phyloP scores from a whole-genome alignment of 2,113 vertebrate species.

The Otocyon megalotis region DNA sequence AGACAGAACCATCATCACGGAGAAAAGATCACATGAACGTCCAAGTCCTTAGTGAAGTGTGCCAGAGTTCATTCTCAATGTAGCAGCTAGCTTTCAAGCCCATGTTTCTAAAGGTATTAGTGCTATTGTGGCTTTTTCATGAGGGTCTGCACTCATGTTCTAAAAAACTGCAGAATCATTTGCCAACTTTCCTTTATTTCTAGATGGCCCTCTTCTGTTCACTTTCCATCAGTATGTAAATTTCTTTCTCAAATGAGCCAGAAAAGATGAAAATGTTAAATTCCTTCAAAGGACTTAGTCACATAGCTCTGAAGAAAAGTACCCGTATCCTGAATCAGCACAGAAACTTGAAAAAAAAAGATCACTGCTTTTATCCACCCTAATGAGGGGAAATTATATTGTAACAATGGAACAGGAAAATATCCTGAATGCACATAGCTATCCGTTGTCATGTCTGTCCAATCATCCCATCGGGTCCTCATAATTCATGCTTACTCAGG shows the following conservation, averaged over 20 bases:
- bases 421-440: background rate
- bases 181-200: background rate
- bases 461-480: background rate
- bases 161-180: background rate
- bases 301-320: constrained; percentile 31
- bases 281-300: constrained; percentile 3
- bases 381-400: background rate
- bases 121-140: background rate
- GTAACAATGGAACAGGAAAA: background rate
- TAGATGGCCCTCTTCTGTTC: background rate
- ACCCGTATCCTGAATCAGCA: background rate
- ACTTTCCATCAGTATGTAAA: background rate
- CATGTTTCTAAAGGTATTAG: background rate
- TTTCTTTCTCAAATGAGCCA: background rate
- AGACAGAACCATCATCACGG: background rate
- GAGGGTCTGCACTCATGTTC: background rate
- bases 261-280: constrained; percentile 25
- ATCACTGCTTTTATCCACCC: background rate
- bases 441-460: background rate
- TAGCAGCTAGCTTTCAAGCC: background rate
- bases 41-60: no score
- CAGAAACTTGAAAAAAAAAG: background rate
- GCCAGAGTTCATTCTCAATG: background rate
- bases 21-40: background rate
- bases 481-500: background rate